Evolutionary conservation across 2,113 vertebrate genomes (phyloP).

Genomic region (Agelaius tricolor): DNA sequence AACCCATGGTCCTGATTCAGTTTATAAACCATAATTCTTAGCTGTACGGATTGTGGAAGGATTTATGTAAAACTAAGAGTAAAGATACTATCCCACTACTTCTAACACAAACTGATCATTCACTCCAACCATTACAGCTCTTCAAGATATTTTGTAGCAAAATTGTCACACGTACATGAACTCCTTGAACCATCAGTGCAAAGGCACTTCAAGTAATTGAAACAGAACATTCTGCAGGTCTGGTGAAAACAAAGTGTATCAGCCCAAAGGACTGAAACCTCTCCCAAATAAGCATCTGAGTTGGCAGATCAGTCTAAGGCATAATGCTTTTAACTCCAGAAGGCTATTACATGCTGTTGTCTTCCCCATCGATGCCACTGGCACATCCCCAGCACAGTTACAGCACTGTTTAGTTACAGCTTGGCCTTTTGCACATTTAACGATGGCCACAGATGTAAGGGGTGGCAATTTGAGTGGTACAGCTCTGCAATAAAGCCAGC

Average conservation of each 20-base stretch:
- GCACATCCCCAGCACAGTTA: background rate
- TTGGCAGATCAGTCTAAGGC: background rate
- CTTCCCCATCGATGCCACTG: background rate
- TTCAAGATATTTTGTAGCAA: background rate
- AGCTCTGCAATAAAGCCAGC: background rate
- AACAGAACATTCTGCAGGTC: background rate
- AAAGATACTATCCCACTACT: background rate
- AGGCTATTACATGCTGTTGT: background rate
- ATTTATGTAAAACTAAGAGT: background rate
- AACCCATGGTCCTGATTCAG: background rate
- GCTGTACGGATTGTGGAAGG: background rate
- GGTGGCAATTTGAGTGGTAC: background rate
- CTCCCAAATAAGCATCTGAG: background rate
- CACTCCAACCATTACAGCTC: background rate
- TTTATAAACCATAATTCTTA: background rate
- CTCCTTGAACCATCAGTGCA: background rate
- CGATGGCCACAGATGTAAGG: slow-evolving; percentile 34
- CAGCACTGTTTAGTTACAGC: background rate
- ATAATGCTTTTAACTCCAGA: background rate
- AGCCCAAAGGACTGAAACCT: background rate
- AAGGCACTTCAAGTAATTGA: background rate
- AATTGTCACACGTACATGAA: fast-evolving
- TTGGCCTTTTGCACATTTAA: slow-evolving; percentile 30
- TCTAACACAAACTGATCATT: background rate
- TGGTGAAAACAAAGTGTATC: background rate